Evolutionary conservation across 1,140 invertebrate species (phyloP).

Genomic region (Platyscapa corneri): DNA sequence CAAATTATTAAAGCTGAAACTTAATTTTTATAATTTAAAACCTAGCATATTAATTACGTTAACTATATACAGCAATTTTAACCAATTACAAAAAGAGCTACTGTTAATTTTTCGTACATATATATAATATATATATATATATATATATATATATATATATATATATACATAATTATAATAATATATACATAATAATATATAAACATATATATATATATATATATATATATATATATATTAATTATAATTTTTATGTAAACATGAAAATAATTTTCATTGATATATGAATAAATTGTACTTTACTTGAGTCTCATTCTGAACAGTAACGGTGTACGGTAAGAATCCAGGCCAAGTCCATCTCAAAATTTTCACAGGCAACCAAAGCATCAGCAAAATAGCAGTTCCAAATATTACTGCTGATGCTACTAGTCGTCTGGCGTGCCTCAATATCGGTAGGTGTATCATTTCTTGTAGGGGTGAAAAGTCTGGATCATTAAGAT

Average conservation of each 20-base stretch:
- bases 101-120: too few relatives aligned
- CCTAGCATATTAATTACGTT: too few relatives aligned
- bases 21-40: neutral
- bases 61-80: too few relatives aligned
- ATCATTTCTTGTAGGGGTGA: slow-evolving; percentile 99
- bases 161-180: too few relatives aligned
- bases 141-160: too few relatives aligned
- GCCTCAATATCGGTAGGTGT: slow-evolving; percentile 93
- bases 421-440: slow-evolving; percentile 90
- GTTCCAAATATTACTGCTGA: slow-evolving; percentile 98
- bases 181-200: too few relatives aligned
- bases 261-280: neutral
- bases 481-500: slow-evolving; percentile 99
- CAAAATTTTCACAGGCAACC: slow-evolving; percentile 94
- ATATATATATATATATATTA: too few relatives aligned
- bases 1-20: neutral
- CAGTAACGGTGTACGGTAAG: slow-evolving; percentile 93
- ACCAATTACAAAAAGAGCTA: too few relatives aligned
- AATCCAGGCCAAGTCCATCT: slow-evolving; percentile 88
- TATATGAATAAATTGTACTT: slow-evolving; percentile 38
- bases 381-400: slow-evolving; percentile 95
- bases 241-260: too few relatives aligned
- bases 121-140: too few relatives aligned
- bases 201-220: too few relatives aligned
- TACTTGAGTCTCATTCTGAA: slow-evolving; percentile 84